These are phyloP conservation scores for Tapera naevia DNA, from an alignment of 2,797 vertebrate genomes.

Conservation along the genomic window DNA sequence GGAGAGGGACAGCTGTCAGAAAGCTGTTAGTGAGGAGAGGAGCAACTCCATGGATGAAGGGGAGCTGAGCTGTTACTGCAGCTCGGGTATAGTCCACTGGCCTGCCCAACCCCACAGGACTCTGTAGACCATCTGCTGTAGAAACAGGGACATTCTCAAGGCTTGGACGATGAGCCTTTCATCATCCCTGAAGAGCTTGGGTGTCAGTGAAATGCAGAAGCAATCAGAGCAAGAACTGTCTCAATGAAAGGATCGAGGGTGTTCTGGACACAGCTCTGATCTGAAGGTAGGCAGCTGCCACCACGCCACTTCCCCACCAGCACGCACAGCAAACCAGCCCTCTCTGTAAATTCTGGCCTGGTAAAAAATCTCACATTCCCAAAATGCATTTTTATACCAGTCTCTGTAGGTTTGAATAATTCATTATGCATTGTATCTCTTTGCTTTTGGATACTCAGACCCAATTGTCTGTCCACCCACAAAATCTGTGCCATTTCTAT, in stretches of 20 bases:
- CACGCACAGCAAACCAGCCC: not conserved
- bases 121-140: not conserved
- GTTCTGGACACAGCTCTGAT: not conserved
- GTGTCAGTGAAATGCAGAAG: not conserved
- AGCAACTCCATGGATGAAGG: not conserved
- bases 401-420: not conserved
- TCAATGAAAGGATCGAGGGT: not conserved
- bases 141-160: not conserved
- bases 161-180: not conserved
- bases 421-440: not conserved
- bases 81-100: not conserved
- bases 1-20: not conserved
- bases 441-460: not conserved
- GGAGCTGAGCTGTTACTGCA: not conserved
- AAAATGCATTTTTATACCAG: not conserved
- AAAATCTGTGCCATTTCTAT: not conserved
- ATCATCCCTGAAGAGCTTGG: not conserved
- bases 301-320: not conserved
- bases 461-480: not conserved
- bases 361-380: not conserved
- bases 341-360: not conserved
- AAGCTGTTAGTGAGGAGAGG: not conserved
- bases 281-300: not conserved
- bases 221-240: not conserved
- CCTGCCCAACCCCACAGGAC: fast-evolving